Evolutionary conservation across 1,140 invertebrate genomes (phyloP).

Genomic region (Pogonomyrmex barbatus): DNA sequence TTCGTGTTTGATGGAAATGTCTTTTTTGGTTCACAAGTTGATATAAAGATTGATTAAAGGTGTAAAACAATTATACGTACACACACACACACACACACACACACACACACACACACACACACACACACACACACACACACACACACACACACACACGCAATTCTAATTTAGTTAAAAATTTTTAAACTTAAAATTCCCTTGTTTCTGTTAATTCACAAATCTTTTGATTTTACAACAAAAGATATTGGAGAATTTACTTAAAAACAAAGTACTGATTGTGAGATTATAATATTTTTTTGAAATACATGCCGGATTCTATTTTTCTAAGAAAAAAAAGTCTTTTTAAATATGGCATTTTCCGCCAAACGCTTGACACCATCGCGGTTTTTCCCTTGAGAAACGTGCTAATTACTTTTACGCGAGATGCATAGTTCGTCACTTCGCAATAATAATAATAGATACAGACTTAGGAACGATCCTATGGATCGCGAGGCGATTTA

Average conservation of each 20-base stretch:
- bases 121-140: not conserved
- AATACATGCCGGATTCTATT: not conserved
- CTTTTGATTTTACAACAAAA: not conserved
- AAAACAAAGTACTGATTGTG: not conserved
- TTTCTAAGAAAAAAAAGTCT: not conserved
- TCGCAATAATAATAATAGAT: slow-evolving; percentile 28
- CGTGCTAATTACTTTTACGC: slow-evolving; percentile 24
- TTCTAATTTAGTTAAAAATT: not conserved
- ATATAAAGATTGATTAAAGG: not conserved
- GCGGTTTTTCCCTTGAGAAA: slow-evolving; percentile 33
- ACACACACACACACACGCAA: not conserved
- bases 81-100: not conserved
- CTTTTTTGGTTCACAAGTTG: not conserved
- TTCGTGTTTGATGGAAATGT: not conserved
- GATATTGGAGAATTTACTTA: not conserved
- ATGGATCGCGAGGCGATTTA: slow-evolving; percentile 18
- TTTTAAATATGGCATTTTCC: not conserved
- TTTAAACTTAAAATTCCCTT: not conserved
- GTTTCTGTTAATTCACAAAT: not conserved
- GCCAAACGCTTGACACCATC: slow-evolving; percentile 36
- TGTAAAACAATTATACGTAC: not conserved
- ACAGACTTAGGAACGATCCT: slow-evolving; percentile 38
- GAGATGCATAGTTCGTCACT: slow-evolving; percentile 21
- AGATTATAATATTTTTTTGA: not conserved
- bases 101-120: not conserved